A percentile compares a stretch with the other conserved stretches of the same genome.
Evolutionary conservation across 2,888 invertebrate species (phyloP).

Genomic region (Eilema depressum): DNA sequence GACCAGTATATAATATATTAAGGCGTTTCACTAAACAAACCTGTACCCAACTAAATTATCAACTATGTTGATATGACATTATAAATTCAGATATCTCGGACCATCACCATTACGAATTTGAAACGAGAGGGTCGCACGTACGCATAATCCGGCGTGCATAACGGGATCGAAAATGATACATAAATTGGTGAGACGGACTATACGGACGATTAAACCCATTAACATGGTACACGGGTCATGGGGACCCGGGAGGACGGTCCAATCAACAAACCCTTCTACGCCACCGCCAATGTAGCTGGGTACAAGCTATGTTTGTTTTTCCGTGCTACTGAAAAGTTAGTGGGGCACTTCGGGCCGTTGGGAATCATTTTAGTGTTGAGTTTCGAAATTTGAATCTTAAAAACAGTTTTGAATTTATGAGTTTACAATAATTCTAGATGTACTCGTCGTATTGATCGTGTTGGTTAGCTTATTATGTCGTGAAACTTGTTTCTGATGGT

Average conservation of each 20-base stretch:
- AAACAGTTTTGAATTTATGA: constrained; percentile 14
- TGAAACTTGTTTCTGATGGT: constrained; percentile 11
- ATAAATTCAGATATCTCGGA: constrained; percentile 75
- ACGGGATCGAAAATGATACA: constrained; percentile 87
- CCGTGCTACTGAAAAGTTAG: constrained; percentile 38
- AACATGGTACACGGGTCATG: constrained; percentile 80
- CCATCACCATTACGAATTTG: constrained; percentile 73
- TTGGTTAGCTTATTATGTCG: constrained; percentile 14
- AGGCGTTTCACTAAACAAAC: constrained; percentile 35
- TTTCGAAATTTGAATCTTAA: constrained; percentile 17
- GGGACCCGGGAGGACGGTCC: constrained; percentile 69
- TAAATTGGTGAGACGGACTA: constrained; percentile 83
- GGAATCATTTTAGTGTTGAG: constrained; percentile 28
- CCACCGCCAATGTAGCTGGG: constrained; percentile 42
- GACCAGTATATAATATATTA: constrained; percentile 33
- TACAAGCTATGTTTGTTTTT: constrained; percentile 47
- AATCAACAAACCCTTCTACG: constrained; percentile 81
- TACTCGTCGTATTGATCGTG: constrained; percentile 5
- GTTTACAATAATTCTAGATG: background rate
- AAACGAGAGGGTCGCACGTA: constrained; percentile 68
- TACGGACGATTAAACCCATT: constrained; percentile 85
- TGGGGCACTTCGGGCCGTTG: constrained; percentile 12
- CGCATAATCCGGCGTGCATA: constrained; percentile 82
- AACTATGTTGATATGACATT: constrained; percentile 60
- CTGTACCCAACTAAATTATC: constrained; percentile 54